Percentiles rank a stretch among this genome's conserved stretches.
Evolutionary conservation across 2,797 vertebrate genomes (phyloP).

Genomic region (Mycteria americana): DNA sequence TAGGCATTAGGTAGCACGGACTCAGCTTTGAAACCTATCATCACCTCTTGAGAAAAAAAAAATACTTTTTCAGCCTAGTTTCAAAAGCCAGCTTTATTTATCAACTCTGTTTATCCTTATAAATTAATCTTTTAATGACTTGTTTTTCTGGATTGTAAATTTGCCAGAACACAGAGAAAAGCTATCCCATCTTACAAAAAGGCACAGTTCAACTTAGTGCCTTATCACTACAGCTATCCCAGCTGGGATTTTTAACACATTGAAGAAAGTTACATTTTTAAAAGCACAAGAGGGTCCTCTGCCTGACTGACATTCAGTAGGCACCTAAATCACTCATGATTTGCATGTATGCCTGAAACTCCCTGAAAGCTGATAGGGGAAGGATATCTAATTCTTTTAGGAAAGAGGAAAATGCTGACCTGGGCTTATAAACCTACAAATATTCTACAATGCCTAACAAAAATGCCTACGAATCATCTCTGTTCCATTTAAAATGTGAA

Average conservation of each 20-base stretch:
- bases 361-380: not conserved
- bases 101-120: slow-evolving; percentile 24
- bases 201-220: not conserved
- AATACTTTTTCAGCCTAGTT: not conserved
- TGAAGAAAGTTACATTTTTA: not conserved
- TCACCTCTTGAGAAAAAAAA: not conserved
- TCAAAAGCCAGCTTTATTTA: slow-evolving; percentile 14
- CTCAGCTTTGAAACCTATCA: slow-evolving; percentile 14
- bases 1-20: not conserved
- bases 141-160: slow-evolving; percentile 21
- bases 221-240: not conserved
- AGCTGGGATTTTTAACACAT: not conserved
- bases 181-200: not conserved
- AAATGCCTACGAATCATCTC: not conserved
- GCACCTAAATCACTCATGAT: not conserved
- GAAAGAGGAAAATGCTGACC: not conserved
- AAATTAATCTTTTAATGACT: slow-evolving; percentile 44
- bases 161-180: slow-evolving; percentile 6
- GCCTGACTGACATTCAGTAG: not conserved
- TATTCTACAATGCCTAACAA: not conserved
- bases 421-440: not conserved
- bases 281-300: not conserved
- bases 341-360: not conserved
- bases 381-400: not conserved
- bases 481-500: not conserved